Conservation (phyloP, 1,140 invertebrate species). For the Colletes gigas region DNA sequence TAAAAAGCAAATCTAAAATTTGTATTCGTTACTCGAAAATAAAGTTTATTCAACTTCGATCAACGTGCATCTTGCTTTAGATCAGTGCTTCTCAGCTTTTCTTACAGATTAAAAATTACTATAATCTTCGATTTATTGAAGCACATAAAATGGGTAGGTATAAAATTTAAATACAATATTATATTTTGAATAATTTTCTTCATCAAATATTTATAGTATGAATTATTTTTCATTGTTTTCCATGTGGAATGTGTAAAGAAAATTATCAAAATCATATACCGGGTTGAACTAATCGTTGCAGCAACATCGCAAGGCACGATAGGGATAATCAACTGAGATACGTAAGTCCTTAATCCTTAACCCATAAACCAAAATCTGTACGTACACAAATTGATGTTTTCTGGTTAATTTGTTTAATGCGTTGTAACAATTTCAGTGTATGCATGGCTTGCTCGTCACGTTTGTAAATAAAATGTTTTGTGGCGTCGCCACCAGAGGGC, state of each 20-base stretch:
- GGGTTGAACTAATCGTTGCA: neutral
- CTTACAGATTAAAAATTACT: no score
- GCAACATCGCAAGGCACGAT: neutral
- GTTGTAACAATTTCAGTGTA: neutral
- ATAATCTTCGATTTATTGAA: no score
- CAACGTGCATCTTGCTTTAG: no score
- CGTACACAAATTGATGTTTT: neutral
- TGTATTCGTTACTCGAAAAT: no score
- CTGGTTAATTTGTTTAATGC: neutral
- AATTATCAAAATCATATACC: neutral
- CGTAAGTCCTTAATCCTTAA: neutral
- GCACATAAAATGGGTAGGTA: no score
- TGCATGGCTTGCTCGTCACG: slow-evolving; percentile 40
- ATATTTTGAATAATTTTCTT: no score
- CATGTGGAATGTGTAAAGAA: neutral
- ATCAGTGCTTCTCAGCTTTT: no score
- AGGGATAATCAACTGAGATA: neutral
- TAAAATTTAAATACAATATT: no score
- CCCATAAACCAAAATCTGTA: neutral
- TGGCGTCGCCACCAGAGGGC: no score
- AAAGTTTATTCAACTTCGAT: no score
- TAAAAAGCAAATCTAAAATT: no score
- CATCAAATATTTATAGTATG: neutral
- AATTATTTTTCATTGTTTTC: slow-evolving; percentile 3
- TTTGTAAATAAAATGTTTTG: slow-evolving; percentile 50